These are phyloP conservation scores for Vulpes vulpes DNA, from an alignment of 2,113 vertebrate species.

Conservation along the genomic window DNA sequence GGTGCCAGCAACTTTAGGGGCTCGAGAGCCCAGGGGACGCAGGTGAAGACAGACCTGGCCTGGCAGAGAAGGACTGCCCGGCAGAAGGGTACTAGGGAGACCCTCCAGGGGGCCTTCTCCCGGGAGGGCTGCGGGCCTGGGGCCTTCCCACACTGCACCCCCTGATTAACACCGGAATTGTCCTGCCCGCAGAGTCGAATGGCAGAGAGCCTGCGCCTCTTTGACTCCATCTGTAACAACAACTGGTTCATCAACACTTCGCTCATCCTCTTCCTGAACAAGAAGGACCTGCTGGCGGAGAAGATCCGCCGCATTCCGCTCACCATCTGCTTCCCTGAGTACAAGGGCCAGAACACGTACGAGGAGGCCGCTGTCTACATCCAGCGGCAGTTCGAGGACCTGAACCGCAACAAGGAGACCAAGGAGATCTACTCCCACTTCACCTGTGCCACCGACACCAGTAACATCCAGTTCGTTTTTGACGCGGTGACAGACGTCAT, in stretches of 20 bases:
- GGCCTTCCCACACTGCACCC: background rate
- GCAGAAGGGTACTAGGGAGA: background rate
- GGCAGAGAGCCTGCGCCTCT: conserved; percentile 99
- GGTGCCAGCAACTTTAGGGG: background rate
- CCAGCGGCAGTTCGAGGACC: conserved; percentile 99
- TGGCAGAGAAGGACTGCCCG: background rate
- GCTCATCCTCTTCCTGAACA: conserved; percentile 99
- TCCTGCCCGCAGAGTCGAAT: conserved; percentile 94
- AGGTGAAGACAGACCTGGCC: background rate
- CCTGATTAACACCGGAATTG: conserved; percentile 40
- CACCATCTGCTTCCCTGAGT: conserved; percentile 98
- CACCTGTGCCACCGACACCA: conserved; percentile 94
- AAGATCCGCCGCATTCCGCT: conserved; percentile 99
- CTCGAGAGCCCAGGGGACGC: background rate
- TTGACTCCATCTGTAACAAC: conserved; percentile 99
- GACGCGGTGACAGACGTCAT: conserved; percentile 99
- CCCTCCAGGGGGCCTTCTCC: background rate
- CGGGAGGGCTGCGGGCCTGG: background rate
- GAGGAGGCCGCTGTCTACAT: conserved; percentile 99
- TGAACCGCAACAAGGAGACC: conserved; percentile 99
- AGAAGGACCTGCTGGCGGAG: conserved; percentile 99
- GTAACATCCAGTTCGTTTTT: conserved; percentile 99
- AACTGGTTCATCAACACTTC: conserved; percentile 99
- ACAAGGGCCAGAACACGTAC: conserved; percentile 99
- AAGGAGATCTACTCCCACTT: conserved; percentile 99